Conservation (phyloP, 2,113 vertebrate species). For the Podarcis muralis region DNA sequence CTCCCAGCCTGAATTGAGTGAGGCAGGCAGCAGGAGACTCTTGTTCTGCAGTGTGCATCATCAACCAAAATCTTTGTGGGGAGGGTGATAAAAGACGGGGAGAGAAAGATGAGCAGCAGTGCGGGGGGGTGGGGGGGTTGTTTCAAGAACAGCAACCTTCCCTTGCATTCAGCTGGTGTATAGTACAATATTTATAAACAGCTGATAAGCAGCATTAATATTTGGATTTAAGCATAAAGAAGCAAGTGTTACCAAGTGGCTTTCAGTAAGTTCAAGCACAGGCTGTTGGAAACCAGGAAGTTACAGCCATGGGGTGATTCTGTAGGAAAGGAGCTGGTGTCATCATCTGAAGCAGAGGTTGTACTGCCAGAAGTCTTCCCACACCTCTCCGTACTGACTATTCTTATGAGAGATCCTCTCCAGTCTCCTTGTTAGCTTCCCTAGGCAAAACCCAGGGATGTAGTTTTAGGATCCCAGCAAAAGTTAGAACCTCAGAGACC, state of each 20-base stretch:
- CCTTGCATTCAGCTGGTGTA: background rate
- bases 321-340: background rate
- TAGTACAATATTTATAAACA: slow-evolving; percentile 7
- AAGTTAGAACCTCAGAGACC: background rate
- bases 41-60: background rate
- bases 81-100: background rate
- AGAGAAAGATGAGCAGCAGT: background rate
- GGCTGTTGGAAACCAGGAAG: background rate
- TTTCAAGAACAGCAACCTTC: background rate
- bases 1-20: background rate
- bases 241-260: background rate
- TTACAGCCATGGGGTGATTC: background rate
- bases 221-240: background rate
- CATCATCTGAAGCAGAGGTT: background rate
- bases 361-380: background rate
- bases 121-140: background rate
- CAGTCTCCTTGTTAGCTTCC: background rate
- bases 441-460: background rate
- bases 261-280: background rate
- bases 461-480: background rate
- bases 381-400: background rate
- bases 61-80: background rate
- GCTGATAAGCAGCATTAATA: background rate
- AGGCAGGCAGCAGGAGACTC: background rate
- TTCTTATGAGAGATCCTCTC: background rate